phyloP scores from a whole-genome alignment of 2,888 invertebrate genomes.

The Glaucopsyche alexis region DNA sequence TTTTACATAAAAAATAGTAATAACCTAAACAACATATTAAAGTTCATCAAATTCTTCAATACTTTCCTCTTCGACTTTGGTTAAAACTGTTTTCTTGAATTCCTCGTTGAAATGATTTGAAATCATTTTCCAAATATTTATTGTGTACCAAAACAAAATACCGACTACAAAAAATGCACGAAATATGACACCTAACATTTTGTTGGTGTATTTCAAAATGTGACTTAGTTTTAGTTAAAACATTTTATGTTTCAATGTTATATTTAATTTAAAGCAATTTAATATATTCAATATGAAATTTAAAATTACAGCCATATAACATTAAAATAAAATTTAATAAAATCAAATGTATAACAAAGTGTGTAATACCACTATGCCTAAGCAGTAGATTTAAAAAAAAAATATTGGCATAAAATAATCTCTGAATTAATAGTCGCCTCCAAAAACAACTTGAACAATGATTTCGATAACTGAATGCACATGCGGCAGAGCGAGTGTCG shows the following conservation, averaged over 20 bases:
- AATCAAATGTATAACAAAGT: no score
- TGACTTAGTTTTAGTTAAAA: background rate
- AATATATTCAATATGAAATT: no score
- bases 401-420: background rate
- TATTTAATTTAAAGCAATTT: background rate
- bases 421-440: constrained; percentile 45
- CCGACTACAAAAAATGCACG: constrained; percentile 83
- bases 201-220: constrained; percentile 32
- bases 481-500: constrained; percentile 87
- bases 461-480: constrained; percentile 80
- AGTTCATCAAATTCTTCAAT: constrained; percentile 44
- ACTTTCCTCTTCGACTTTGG: constrained; percentile 49
- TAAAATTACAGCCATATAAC: no score
- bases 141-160: constrained; percentile 86
- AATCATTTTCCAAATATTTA: constrained; percentile 85
- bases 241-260: no score
- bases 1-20: background rate
- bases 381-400: background rate
- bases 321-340: no score
- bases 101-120: constrained; percentile 86
- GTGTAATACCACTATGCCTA: no score
- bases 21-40: constrained; percentile 29
- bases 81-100: constrained; percentile 81
- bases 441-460: constrained; percentile 73
- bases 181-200: constrained; percentile 82